Percentiles rank a stretch among this genome's conserved stretches.
These are phyloP conservation scores for Blennius ocellaris DNA, from an alignment of 2,113 vertebrate genomes.

Conservation along the genomic window DNA sequence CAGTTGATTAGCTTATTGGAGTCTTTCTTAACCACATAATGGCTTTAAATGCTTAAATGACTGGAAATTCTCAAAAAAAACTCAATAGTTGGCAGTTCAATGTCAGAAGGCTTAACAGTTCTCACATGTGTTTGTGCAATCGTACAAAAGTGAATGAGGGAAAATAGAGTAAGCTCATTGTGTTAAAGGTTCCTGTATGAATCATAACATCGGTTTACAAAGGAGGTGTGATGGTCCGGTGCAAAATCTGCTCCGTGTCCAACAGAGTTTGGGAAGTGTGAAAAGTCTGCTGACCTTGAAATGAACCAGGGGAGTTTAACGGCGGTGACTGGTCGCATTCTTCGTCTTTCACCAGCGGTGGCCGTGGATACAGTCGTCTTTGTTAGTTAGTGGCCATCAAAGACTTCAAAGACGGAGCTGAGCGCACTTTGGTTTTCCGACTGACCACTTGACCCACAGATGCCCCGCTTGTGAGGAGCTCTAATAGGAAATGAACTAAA, in stretches of 20 bases:
- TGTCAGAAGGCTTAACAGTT: constrained; percentile 15
- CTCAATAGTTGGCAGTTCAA: constrained; percentile 24
- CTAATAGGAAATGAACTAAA: constrained; percentile 77
- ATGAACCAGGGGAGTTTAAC: constrained; percentile 70
- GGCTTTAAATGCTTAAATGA: not conserved
- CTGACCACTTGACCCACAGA: constrained; percentile 79
- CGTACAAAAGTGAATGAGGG: constrained; percentile 20
- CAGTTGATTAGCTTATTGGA: too few relatives aligned
- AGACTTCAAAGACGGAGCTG: constrained; percentile 76
- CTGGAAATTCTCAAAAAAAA: constrained; percentile 39
- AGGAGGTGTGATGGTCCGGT: not conserved
- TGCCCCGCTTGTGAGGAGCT: constrained; percentile 36
- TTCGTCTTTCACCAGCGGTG: constrained; percentile 69
- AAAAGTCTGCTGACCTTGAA: constrained; percentile 76
- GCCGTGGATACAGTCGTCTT: constrained; percentile 78
- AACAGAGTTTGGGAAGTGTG: constrained; percentile 39
- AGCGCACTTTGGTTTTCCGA: constrained; percentile 60
- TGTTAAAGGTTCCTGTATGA: constrained; percentile 34
- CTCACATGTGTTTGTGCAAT: constrained; percentile 11
- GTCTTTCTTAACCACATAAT: too few relatives aligned
- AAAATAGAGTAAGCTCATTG: constrained; percentile 42
- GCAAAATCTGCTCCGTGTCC: constrained; percentile 24
- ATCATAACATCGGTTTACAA: constrained; percentile 23
- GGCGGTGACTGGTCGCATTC: constrained; percentile 68
- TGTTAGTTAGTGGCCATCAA: constrained; percentile 69